Evolutionary conservation across 2,888 invertebrate genomes (phyloP).

Genomic region (Phalera bucephala): DNA sequence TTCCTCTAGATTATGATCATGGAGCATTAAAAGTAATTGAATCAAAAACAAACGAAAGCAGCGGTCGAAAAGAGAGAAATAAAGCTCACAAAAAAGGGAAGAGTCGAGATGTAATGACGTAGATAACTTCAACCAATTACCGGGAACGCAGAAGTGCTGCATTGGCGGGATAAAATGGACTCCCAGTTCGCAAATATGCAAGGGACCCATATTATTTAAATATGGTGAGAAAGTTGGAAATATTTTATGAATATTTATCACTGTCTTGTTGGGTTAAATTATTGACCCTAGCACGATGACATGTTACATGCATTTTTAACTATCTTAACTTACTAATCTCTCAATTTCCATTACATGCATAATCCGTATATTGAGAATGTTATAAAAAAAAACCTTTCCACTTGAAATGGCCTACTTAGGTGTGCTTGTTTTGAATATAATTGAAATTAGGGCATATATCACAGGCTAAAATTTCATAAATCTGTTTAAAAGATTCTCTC

Average conservation of each 20-base stretch:
- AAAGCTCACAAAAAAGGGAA: conserved; percentile 67
- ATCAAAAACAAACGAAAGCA: conserved; percentile 77
- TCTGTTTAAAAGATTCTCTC: no score
- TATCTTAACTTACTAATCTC: no score
- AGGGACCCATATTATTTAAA: conserved; percentile 55
- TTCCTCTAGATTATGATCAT: conserved; percentile 49
- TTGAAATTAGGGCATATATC: no score
- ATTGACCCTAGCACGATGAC: no score
- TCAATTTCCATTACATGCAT: no score
- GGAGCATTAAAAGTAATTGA: conserved; percentile 74
- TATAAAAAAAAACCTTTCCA: no score
- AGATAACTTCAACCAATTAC: conserved; percentile 82
- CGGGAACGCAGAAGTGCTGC: conserved; percentile 70
- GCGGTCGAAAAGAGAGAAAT: conserved; percentile 65
- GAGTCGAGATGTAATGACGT: conserved; percentile 79
- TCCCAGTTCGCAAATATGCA: conserved; percentile 67
- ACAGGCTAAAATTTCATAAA: no score
- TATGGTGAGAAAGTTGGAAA: conserved; percentile 24
- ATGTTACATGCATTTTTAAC: no score
- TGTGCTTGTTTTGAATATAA: no score
- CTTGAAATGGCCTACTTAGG: no score
- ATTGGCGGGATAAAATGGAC: conserved; percentile 74
- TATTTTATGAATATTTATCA: not conserved
- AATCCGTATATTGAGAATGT: no score
- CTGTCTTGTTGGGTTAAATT: not conserved